These are phyloP conservation scores for Cataglyphis livida DNA, from an alignment of 2,888 invertebrate species.

Conservation along the genomic window DNA sequence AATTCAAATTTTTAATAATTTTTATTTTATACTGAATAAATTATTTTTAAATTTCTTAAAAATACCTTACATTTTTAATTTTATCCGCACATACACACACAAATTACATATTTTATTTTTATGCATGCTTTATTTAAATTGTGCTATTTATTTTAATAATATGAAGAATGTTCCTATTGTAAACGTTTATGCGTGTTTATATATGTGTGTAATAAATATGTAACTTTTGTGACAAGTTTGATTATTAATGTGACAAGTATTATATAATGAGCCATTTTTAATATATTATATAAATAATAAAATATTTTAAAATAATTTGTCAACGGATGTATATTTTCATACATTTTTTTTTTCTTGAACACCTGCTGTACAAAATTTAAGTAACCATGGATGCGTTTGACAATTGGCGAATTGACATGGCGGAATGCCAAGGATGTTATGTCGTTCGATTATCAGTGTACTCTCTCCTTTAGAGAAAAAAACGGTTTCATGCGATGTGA, in stretches of 20 bases:
- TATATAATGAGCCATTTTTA: neutral
- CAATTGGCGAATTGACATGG: slow-evolving; percentile 70
- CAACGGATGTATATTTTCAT: neutral
- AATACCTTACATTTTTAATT: neutral
- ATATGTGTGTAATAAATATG: slow-evolving; percentile 53
- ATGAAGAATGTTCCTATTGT: slow-evolving; percentile 24
- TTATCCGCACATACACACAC: neutral
- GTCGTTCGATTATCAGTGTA: slow-evolving; percentile 50
- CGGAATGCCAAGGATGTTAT: slow-evolving; percentile 51
- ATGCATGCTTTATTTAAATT: neutral
- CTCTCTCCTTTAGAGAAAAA: slow-evolving; percentile 43
- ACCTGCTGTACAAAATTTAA: slow-evolving; percentile 27
- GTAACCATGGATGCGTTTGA: slow-evolving; percentile 78
- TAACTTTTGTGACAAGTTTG: neutral
- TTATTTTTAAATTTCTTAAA: neutral
- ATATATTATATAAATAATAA: slow-evolving; percentile 5
- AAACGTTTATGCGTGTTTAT: slow-evolving; percentile 50
- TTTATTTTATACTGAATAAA: neutral
- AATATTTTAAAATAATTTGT: neutral
- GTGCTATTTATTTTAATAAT: neutral
- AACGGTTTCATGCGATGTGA: slow-evolving; percentile 64
- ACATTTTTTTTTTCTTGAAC: neutral
- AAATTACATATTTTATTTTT: neutral
- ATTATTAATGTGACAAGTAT: neutral
- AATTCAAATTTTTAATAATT: neutral